These are phyloP conservation scores for Protophormia terraenovae DNA, from an alignment of 2,888 invertebrate species.

Conservation along the genomic window DNA sequence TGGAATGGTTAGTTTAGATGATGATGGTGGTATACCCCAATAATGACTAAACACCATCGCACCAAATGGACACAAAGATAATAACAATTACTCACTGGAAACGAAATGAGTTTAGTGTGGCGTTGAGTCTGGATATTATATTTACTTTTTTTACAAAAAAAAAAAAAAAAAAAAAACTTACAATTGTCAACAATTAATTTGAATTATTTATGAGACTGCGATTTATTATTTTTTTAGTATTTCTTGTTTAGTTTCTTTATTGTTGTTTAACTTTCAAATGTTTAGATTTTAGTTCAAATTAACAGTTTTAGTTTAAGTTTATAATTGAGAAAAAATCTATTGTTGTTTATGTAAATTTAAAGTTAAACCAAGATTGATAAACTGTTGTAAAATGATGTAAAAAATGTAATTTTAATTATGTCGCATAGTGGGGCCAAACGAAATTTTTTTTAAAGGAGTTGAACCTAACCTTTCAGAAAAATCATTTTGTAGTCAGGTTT, in stretches of 20 bases:
- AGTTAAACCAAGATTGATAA: too few relatives aligned
- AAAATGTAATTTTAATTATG: too few relatives aligned
- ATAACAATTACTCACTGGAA: conserved; percentile 16
- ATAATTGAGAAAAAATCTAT: too few relatives aligned
- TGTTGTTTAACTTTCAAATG: background rate
- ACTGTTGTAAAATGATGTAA: too few relatives aligned
- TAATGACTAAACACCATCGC: conserved; percentile 35
- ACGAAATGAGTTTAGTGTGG: conserved; percentile 19
- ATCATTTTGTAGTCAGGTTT: too few relatives aligned
- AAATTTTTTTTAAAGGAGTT: too few relatives aligned
- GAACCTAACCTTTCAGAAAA: too few relatives aligned
- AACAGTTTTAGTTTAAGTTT: background rate
- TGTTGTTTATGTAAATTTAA: too few relatives aligned
- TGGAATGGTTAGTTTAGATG: conserved; percentile 11
- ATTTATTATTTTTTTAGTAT: conserved; percentile 70
- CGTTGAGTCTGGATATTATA: conserved; percentile 16
- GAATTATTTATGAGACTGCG: conserved; percentile 73
- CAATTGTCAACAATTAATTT: conserved; percentile 77
- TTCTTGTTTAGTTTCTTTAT: background rate
- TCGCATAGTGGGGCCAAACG: too few relatives aligned
- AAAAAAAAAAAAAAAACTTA: background rate
- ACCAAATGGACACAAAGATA: conserved; percentile 8
- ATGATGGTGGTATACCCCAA: conserved; percentile 40
- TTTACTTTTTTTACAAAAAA: background rate
- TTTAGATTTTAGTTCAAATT: background rate